Conservation (phyloP, 2,888 invertebrate genomes). For the Mechanitis mazaeus region DNA sequence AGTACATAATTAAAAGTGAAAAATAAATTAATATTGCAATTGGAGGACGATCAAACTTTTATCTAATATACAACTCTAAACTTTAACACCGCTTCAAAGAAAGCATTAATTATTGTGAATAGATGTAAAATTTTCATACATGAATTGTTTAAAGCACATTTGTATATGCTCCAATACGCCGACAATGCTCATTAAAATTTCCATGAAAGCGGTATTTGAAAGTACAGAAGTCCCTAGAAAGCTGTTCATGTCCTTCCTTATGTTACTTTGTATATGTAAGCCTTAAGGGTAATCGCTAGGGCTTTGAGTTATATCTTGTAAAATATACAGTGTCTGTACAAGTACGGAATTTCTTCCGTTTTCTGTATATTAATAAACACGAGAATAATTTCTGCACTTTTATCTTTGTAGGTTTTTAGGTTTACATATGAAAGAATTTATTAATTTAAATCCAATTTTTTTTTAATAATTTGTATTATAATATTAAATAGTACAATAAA, state of each 20-base stretch:
- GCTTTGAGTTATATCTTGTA: conserved; percentile 8
- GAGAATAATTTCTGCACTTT: background rate
- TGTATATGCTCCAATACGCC: background rate
- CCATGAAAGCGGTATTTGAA: conserved; percentile 2
- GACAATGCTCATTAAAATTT: conserved; percentile 3
- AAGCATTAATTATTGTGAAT: too few species aligned
- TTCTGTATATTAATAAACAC: conserved; percentile 5
- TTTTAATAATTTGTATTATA: background rate
- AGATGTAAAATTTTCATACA: too few species aligned
- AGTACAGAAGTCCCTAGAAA: conserved; percentile 4
- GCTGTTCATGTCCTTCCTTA: conserved; percentile 2
- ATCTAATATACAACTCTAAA: too few species aligned
- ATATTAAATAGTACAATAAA: too few species aligned
- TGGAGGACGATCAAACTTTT: too few species aligned
- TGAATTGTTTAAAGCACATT: background rate
- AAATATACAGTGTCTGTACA: conserved; percentile 5
- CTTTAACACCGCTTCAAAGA: too few species aligned
- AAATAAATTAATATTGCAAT: too few species aligned
- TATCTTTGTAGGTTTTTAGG: background rate
- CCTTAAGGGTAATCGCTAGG: conserved; percentile 6
- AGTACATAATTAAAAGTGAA: too few species aligned
- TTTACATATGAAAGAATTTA: background rate
- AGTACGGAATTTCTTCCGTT: background rate
- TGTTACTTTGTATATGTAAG: conserved; percentile 6
- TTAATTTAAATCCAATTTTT: background rate